Evolutionary conservation across 2,888 invertebrate species (phyloP).

Genomic region (Platycheirus rosarum): DNA sequence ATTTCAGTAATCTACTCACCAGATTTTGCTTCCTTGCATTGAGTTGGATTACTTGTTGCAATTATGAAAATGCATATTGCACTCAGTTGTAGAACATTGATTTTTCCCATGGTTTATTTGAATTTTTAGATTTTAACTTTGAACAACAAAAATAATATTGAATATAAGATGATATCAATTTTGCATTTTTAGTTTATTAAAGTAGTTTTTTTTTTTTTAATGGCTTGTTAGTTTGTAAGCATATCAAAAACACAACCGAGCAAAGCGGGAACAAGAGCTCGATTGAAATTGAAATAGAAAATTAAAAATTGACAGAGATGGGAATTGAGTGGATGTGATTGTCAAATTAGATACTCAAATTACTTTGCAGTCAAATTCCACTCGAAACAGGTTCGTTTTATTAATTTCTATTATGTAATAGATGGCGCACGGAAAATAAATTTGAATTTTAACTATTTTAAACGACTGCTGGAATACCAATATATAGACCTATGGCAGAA

Average conservation of each 20-base stretch:
- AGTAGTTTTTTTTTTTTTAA: not conserved
- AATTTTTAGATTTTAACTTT: not conserved
- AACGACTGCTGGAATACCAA: too few relatives aligned
- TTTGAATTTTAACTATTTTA: not conserved
- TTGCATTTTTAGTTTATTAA: conserved; percentile 15
- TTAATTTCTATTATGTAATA: not conserved
- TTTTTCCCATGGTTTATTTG: conserved; percentile 36
- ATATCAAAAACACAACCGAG: not conserved
- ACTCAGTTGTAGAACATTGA: conserved; percentile 12
- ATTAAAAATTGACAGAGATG: conserved; percentile 16
- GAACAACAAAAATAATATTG: conserved; percentile 4
- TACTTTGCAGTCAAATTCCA: conserved; percentile 2
- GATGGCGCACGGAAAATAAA: conserved; percentile 15
- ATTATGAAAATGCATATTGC: conserved; percentile 30
- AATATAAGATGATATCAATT: conserved; percentile 19
- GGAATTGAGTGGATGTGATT: not conserved
- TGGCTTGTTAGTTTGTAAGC: not conserved
- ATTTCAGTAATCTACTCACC: conserved; percentile 35
- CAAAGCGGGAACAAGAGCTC: conserved; percentile 30
- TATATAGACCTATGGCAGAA: too few relatives aligned
- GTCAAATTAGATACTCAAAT: conserved; percentile 37
- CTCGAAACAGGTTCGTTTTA: conserved; percentile 1
- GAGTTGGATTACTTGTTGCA: conserved; percentile 48
- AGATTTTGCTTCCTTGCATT: conserved; percentile 48
- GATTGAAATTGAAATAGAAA: conserved; percentile 28